Conservation (phyloP, 1,140 invertebrate species). For the Parapsyche elsis region DNA sequence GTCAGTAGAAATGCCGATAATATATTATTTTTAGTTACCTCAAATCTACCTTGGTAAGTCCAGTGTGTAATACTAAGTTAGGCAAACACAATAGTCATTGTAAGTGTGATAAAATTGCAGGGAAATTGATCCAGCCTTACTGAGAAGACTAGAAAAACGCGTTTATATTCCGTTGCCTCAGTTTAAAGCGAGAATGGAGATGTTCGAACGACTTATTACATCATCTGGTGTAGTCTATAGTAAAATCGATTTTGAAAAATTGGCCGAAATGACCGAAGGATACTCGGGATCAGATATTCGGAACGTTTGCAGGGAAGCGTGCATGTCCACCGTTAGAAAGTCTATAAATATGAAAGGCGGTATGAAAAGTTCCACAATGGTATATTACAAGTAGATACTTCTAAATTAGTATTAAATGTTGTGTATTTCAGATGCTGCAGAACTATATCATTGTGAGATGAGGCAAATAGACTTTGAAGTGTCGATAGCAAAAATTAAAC, state of each 20-base stretch:
- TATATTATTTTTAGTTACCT: conserved; percentile 88
- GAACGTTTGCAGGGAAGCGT: conserved; percentile 88
- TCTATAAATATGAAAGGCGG: conserved; percentile 40
- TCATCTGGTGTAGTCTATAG: conserved; percentile 60
- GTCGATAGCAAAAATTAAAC: not conserved
- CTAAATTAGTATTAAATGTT: not conserved
- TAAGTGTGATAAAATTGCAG: conserved; percentile 64
- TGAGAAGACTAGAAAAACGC: conserved; percentile 89
- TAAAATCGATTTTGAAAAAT: conserved; percentile 64
- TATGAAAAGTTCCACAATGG: conserved; percentile 6
- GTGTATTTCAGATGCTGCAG: not conserved
- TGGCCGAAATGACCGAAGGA: conserved; percentile 75
- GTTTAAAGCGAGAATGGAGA: conserved; percentile 70
- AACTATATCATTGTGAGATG: not conserved
- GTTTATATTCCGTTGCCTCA: conserved; percentile 85
- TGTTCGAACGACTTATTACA: conserved; percentile 74
- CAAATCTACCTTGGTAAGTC: conserved; percentile 90
- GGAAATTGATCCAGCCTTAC: conserved; percentile 89
- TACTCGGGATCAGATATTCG: conserved; percentile 93
- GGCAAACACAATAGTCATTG: no score
- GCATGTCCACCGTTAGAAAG: conserved; percentile 69
- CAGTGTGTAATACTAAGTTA: no score
- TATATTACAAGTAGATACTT: not conserved
- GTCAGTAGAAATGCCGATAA: conserved; percentile 68
- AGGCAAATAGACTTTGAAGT: not conserved